Evolutionary conservation across 2,113 vertebrate species (phyloP).

Genomic region (Mus pahari): DNA sequence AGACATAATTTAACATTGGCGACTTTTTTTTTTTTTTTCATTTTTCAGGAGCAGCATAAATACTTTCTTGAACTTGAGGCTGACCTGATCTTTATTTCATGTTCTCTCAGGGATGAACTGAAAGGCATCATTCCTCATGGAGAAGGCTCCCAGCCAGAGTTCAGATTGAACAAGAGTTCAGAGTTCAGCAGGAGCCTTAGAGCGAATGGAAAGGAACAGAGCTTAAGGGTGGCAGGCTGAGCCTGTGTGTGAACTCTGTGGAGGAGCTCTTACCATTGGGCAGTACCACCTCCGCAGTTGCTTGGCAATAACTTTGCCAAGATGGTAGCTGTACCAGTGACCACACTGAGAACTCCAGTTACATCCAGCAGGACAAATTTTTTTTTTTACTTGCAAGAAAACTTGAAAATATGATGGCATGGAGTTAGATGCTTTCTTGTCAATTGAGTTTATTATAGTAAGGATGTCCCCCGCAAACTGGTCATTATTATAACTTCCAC

Average conservation of each 20-base stretch:
- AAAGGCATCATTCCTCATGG: background rate
- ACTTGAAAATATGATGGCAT: background rate
- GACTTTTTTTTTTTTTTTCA: background rate
- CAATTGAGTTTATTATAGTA: slow-evolving; percentile 28
- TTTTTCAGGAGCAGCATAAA: slow-evolving; percentile 45
- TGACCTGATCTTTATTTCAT: slow-evolving; percentile 60
- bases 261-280: background rate
- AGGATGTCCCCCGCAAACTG: slow-evolving; percentile 1
- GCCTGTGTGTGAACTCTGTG: background rate
- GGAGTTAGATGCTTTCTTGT: background rate
- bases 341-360: background rate
- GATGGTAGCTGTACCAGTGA: background rate
- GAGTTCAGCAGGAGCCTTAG: background rate
- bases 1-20: slow-evolving; percentile 44
- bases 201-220: background rate
- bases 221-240: background rate
- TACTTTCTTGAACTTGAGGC: slow-evolving; percentile 34
- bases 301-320: background rate
- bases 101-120: slow-evolving; percentile 48
- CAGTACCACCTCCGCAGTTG: background rate
- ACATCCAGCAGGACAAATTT: background rate
- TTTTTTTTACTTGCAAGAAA: slow-evolving; percentile 15
- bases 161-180: background rate
- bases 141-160: background rate
- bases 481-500: background rate